Evolutionary conservation across 2,113 vertebrate genomes (phyloP).

Genomic region (Anhinga rufa): DNA sequence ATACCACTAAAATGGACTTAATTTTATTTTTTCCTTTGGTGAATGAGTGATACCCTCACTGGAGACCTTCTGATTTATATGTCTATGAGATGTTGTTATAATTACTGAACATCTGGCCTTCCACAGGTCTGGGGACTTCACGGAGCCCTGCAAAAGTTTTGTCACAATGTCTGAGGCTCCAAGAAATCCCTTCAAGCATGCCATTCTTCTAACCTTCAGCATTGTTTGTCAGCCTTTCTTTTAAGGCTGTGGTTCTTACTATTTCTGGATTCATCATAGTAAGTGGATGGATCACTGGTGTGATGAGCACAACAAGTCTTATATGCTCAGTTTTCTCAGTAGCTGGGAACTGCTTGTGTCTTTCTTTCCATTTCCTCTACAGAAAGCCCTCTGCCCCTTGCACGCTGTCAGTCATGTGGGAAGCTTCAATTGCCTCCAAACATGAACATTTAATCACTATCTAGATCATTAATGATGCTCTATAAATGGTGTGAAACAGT

Average conservation of each 20-base stretch:
- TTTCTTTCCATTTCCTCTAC: neutral
- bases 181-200: neutral
- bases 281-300: neutral
- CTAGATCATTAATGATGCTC: neutral
- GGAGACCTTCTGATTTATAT: neutral
- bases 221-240: neutral
- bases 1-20: neutral
- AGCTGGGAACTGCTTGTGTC: too few species aligned
- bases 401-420: neutral
- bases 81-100: neutral
- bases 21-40: neutral
- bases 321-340: neutral
- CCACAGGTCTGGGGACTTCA: neutral
- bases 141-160: neutral
- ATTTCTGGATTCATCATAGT: neutral
- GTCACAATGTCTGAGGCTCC: neutral
- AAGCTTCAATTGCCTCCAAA: neutral
- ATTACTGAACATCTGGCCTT: neutral
- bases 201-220: neutral
- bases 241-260: neutral
- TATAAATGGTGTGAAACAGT: neutral
- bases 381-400: neutral
- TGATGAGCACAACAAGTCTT: neutral
- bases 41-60: neutral
- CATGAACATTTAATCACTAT: neutral